Percentiles rank a stretch among this genome's conserved stretches.
Conservation (phyloP, 2,113 vertebrate species). For the Jacana jacana region DNA sequence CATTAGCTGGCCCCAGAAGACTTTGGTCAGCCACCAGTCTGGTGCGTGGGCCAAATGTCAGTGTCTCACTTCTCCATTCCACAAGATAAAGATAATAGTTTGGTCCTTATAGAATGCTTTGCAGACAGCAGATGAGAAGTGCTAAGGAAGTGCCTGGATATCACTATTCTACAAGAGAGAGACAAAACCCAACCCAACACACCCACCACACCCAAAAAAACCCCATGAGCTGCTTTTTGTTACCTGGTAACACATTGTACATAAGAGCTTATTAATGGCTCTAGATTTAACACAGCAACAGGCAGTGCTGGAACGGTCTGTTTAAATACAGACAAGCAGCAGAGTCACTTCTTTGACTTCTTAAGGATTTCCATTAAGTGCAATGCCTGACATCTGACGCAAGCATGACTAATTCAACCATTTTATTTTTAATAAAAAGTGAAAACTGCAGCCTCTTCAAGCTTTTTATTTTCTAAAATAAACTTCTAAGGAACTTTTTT, state of each 20-base stretch:
- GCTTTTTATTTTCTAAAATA: background rate
- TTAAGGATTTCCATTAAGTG: background rate
- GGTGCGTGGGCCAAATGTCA: accelerated
- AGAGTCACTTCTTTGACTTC: background rate
- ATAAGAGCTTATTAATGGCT: background rate
- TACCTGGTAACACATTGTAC: background rate
- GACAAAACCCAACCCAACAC: background rate
- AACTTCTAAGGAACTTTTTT: background rate
- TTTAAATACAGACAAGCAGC: background rate
- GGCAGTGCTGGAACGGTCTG: background rate
- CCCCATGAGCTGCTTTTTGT: background rate
- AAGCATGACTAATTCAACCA: background rate
- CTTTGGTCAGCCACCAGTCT: background rate
- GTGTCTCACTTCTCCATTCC: background rate
- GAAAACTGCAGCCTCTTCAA: background rate
- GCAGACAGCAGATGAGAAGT: background rate
- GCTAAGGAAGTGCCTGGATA: background rate
- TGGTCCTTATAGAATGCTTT: background rate
- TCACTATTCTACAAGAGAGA: background rate
- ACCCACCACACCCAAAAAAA: background rate
- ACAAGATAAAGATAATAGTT: background rate
- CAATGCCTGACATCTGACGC: background rate
- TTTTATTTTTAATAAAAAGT: background rate
- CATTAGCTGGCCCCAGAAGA: background rate
- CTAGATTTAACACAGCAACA: background rate